Conservation (phyloP, 2,113 vertebrate genomes). For the Calypte anna region DNA sequence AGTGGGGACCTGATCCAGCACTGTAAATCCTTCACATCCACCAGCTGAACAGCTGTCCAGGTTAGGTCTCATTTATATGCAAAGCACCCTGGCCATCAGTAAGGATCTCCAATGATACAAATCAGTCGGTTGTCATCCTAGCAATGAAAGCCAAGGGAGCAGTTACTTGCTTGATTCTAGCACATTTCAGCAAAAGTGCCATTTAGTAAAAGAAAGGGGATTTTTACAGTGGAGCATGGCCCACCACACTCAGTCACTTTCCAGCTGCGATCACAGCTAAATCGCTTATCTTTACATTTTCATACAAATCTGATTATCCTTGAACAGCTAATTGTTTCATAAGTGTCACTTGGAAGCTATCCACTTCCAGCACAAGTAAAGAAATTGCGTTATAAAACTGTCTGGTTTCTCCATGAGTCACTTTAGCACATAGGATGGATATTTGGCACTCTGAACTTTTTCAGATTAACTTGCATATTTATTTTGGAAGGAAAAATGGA, state of each 20-base stretch:
- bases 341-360: constrained; percentile 63
- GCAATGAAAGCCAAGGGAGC: constrained; percentile 43
- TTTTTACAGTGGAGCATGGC: not conserved
- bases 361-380: constrained; percentile 54
- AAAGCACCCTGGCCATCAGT: constrained; percentile 24
- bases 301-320: constrained; percentile 65
- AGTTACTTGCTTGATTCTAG: not conserved
- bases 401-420: constrained; percentile 50
- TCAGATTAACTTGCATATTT: constrained; percentile 35
- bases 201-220: constrained; percentile 18
- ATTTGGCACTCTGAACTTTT: constrained; percentile 26
- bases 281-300: constrained; percentile 59
- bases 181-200: constrained; percentile 41
- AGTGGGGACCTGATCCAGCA: not conserved
- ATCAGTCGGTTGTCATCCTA: constrained; percentile 41
- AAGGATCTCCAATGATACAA: constrained; percentile 38
- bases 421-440: constrained; percentile 42
- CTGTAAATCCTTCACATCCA: constrained; percentile 22
- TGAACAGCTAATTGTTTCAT: constrained; percentile 60
- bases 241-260: constrained; percentile 26
- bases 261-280: constrained; percentile 56
- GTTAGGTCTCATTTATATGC: constrained; percentile 30
- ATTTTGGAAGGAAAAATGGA: constrained; percentile 31
- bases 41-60: not conserved
- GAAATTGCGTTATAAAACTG: constrained; percentile 66